These are phyloP conservation scores for Ophion slaviceki DNA, from an alignment of 2,888 invertebrate genomes.

Conservation along the genomic window DNA sequence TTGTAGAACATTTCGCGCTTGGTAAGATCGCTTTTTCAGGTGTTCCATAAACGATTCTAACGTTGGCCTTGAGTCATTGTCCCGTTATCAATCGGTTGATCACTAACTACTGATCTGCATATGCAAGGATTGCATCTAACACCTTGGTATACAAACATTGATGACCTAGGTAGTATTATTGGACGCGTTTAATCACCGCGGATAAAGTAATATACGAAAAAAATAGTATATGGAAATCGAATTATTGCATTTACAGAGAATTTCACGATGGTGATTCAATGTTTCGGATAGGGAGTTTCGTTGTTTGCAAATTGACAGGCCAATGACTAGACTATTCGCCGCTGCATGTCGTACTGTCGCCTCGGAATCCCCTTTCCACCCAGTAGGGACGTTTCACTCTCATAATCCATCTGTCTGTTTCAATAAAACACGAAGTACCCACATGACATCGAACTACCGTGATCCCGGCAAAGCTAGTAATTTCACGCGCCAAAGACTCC, in stretches of 20 bases:
- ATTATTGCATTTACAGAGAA: background rate
- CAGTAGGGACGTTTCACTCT: slow-evolving; percentile 15
- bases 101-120: background rate
- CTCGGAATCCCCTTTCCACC: slow-evolving; percentile 2
- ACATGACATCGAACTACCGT: slow-evolving; percentile 18
- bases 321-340: background rate
- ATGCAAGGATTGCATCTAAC: no score
- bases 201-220: background rate
- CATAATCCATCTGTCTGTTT: slow-evolving; percentile 30
- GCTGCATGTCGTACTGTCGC: background rate
- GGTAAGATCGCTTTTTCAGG: background rate
- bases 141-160: background rate
- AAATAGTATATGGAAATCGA: background rate
- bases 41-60: background rate
- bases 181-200: background rate
- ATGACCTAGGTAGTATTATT: background rate
- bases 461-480: slow-evolving; percentile 29
- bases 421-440: slow-evolving; percentile 31
- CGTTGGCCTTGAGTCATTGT: background rate
- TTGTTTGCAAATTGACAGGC: background rate
- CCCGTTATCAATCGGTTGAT: background rate
- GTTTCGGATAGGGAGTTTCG: background rate
- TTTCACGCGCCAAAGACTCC: slow-evolving; percentile 39
- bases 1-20: background rate
- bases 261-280: background rate